phyloP scores from a whole-genome alignment of 2,888 invertebrate species.

The Colostygia pectinataria region DNA sequence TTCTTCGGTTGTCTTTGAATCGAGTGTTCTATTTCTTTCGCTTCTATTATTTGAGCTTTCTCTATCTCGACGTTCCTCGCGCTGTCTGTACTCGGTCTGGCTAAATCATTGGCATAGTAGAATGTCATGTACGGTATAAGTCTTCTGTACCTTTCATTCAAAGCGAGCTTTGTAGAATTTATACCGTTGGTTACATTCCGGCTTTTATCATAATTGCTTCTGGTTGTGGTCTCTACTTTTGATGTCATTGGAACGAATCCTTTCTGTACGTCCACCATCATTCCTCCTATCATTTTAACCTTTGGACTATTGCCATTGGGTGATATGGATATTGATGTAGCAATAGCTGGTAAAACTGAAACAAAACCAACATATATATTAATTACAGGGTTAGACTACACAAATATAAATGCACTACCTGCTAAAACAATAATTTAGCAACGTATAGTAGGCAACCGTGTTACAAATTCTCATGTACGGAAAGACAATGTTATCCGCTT shows the following conservation, averaged over 20 bases:
- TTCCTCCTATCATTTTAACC: constrained; percentile 68
- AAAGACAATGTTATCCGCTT: constrained; percentile 47
- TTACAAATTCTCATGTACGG: constrained; percentile 43
- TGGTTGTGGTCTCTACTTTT: constrained; percentile 39
- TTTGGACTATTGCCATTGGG: constrained; percentile 79
- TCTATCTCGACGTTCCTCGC: constrained; percentile 65
- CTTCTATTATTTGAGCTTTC: constrained; percentile 69
- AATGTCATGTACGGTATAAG: constrained; percentile 93
- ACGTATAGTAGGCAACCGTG: constrained; percentile 22
- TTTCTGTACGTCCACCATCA: constrained; percentile 61
- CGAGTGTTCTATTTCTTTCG: constrained; percentile 42
- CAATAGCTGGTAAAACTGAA: constrained; percentile 67
- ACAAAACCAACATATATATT: constrained; percentile 45
- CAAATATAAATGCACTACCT: constrained; percentile 1
- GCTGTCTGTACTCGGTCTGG: constrained; percentile 63
- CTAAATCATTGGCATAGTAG: constrained; percentile 86
- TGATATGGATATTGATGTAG: constrained; percentile 70
- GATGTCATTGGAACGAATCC: constrained; percentile 56
- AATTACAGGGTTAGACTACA: background rate
- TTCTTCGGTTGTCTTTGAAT: constrained; percentile 62
- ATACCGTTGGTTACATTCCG: constrained; percentile 35
- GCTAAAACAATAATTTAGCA: constrained; percentile 6
- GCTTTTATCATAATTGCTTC: constrained; percentile 46
- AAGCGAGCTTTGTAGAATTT: constrained; percentile 67
- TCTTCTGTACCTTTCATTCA: constrained; percentile 88